Conservation (phyloP, 1,140 invertebrate genomes). For the Polyergus mexicanus region DNA sequence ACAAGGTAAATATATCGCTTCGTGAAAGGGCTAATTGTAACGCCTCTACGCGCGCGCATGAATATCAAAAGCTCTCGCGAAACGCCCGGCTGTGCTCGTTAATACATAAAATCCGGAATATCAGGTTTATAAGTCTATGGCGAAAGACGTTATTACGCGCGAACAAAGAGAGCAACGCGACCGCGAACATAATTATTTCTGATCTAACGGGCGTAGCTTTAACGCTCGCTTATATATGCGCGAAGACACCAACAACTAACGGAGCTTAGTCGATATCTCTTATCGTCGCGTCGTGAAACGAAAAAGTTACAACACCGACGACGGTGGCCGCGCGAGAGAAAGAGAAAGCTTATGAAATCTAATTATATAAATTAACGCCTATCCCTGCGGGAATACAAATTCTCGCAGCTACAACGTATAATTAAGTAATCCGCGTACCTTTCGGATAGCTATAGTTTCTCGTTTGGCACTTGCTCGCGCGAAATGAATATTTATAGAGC, state of each 20-base stretch:
- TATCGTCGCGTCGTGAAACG: conserved; percentile 34
- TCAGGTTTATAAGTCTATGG: conserved; percentile 60
- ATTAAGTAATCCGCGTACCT: conserved; percentile 68
- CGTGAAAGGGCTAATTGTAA: conserved; percentile 58
- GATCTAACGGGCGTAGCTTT: conserved; percentile 63
- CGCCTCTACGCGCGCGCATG: conserved; percentile 48
- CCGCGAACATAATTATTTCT: conserved; percentile 68
- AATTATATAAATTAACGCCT: conserved; percentile 70
- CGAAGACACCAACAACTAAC: conserved; percentile 18
- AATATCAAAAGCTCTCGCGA: conserved; percentile 61
- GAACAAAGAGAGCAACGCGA: conserved; percentile 66
- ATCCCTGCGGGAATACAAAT: conserved; percentile 65
- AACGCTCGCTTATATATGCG: conserved; percentile 41
- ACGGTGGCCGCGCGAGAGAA: conserved; percentile 17
- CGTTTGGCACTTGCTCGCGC: conserved; percentile 40
- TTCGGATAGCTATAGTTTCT: conserved; percentile 45
- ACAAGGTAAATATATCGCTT: conserved; percentile 37
- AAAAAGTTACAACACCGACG: neutral
- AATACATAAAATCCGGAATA: conserved; percentile 72
- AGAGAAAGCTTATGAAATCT: conserved; percentile 68
- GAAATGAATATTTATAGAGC: conserved; percentile 70
- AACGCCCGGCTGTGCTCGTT: conserved; percentile 49
- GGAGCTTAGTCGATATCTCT: conserved; percentile 61
- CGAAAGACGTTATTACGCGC: conserved; percentile 69
- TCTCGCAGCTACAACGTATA: conserved; percentile 63